Conservation (phyloP, 2,113 vertebrate genomes). For the Protomyctophum bolini region DNA sequence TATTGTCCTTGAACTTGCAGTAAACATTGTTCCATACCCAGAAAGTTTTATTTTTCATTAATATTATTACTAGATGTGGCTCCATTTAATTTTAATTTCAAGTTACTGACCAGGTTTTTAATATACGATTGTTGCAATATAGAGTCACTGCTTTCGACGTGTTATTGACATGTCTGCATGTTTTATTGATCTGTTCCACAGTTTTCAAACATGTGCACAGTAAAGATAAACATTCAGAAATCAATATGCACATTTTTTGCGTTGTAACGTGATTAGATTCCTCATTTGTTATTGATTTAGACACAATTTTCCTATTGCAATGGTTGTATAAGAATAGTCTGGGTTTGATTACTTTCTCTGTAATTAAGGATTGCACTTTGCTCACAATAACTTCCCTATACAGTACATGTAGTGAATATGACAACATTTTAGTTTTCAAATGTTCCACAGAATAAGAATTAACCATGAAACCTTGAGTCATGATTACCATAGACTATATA, state of each 20-base stretch:
- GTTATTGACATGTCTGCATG: background rate
- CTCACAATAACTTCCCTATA: background rate
- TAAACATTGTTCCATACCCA: background rate
- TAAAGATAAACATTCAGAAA: slow-evolving; percentile 1
- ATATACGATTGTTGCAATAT: slow-evolving; percentile 4
- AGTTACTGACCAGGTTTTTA: background rate
- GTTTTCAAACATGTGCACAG: background rate
- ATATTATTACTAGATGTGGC: background rate
- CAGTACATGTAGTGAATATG: background rate
- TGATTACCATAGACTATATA: no score
- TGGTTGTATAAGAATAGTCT: background rate
- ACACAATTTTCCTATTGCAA: background rate
- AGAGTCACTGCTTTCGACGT: background rate
- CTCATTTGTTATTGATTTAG: slow-evolving; percentile 3
- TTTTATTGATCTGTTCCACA: background rate
- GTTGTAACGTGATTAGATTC: background rate
- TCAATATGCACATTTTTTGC: background rate
- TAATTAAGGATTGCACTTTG: background rate
- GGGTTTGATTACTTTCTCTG: background rate
- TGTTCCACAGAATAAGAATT: slow-evolving; percentile 20
- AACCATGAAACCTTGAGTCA: background rate
- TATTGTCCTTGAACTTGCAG: background rate
- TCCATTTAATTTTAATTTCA: background rate
- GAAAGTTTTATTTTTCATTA: background rate
- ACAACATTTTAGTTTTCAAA: slow-evolving; percentile 3